Percentiles rank a stretch among this genome's conserved stretches.
Evolutionary conservation across 2,113 vertebrate genomes (phyloP).

Genomic region (Dasyprocta punctata): DNA sequence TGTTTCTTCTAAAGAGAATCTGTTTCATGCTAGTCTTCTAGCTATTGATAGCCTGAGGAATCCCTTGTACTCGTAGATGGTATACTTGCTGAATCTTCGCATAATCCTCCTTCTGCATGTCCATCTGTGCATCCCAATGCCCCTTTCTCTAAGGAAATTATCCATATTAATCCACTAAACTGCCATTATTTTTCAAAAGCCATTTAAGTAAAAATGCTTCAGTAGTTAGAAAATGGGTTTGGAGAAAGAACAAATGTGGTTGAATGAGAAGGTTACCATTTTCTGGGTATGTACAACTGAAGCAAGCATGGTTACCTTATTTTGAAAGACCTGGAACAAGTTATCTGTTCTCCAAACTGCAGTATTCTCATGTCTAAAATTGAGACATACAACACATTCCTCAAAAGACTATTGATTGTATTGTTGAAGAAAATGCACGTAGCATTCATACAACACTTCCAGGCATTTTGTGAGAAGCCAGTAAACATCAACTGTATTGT

Average conservation of each 20-base stretch:
- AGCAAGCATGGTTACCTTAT: neutral
- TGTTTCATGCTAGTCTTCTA: neutral
- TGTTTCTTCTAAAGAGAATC: neutral
- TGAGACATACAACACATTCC: neutral
- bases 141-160: neutral
- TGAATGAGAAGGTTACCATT: neutral
- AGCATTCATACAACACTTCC: neutral
- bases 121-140: neutral
- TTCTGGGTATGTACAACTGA: neutral
- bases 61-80: neutral
- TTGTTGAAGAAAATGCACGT: slow-evolving; percentile 7
- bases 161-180: neutral
- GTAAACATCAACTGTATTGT: slow-evolving; percentile 44
- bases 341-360: neutral
- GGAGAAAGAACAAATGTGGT: neutral
- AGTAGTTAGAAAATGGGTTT: neutral
- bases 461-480: neutral
- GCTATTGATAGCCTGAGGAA: neutral
- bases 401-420: neutral
- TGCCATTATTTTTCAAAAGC: slow-evolving; percentile 23
- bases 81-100: neutral
- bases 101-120: neutral
- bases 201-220: neutral
- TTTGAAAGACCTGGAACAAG: neutral
- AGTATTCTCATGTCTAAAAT: slow-evolving; percentile 11